Evolutionary conservation across 2,888 invertebrate species (phyloP), one percentile per base, ranked within the genome.

Genomic region (Taphrorychus bicolor): DNA sequence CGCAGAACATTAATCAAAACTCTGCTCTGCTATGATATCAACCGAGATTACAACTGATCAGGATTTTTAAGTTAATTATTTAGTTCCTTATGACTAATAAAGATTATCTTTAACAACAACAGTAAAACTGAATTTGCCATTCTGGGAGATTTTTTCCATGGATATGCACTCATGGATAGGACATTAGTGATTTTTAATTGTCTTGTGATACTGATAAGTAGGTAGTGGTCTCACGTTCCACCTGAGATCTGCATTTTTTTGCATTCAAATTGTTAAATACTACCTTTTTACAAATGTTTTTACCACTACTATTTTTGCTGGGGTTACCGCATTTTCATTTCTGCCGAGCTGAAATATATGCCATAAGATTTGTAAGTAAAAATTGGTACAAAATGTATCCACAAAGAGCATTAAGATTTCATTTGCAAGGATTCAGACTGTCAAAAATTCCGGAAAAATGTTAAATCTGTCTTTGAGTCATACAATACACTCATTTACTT

Each of bases 301-400:
- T 65, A 5, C 21, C 45, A 54, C 42, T 61, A 51, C 17, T 66
- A 24, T 24, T 32, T 18, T 18, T 68, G 51, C 51, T 64, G 69
- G 61, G 66, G 64, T 41, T 70, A 57, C 58, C 69, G 49, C 62
- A 49, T 32, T 52, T 66, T 17, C 17, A 51, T 45, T 57, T 19
- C 19, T 52, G 66, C 19, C 57, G 65, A 24, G 77, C 76, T 23
- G 78, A 77, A 70, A 73, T 78, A 18, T 78, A 78, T 71, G 78
- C 77, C 19, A 75, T 77, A 51, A 72, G 73, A 74, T 75, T 74
- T 69, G 78, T 78, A 71, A 78, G 78, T 78, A 56, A 7, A 22
- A 45, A 5, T 17, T 45, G 2, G n/a, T 2, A 45, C 45, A 17
- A 5, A 40, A 40, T 60, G 41, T 22, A 24, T 51, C 5, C n/a